phyloP scores from a whole-genome alignment of 2,797 vertebrate species.

The Pseudotriccus pelzelni region DNA sequence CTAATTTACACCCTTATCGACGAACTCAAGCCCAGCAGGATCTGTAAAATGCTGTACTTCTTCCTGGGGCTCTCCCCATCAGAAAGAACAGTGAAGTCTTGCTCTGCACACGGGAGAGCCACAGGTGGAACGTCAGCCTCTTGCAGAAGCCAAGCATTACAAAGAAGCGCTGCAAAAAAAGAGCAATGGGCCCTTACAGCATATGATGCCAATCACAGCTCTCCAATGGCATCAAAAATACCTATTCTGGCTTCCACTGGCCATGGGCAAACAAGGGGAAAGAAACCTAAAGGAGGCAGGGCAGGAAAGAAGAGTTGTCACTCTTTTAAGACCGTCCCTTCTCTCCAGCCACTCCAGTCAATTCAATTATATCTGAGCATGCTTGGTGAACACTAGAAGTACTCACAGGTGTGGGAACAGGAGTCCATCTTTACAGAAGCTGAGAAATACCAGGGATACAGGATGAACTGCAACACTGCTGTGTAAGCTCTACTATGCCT shows the following conservation, averaged over 20 bases:
- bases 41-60: not conserved
- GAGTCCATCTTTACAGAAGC: not conserved
- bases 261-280: not conserved
- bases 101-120: not conserved
- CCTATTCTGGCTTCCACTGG: not conserved
- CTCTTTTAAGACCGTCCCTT: not conserved
- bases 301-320: not conserved
- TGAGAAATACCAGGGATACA: not conserved
- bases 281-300: not conserved
- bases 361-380: not conserved
- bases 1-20: not conserved
- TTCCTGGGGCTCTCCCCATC: not conserved
- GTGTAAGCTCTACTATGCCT: not conserved
- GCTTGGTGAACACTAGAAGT: conserved; percentile 19
- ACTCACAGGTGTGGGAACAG: not conserved
- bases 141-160: conserved; percentile 3
- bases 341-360: not conserved
- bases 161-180: not conserved
- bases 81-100: not conserved
- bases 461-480: not conserved
- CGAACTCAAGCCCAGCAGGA: not conserved
- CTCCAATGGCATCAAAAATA: not conserved
- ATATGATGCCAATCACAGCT: not conserved
- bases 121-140: not conserved
- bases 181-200: not conserved